Evolutionary conservation across 2,113 vertebrate species (phyloP), one percentile per base, ranked within the genome.

Genomic region (Ailuropoda melanoleuca): DNA sequence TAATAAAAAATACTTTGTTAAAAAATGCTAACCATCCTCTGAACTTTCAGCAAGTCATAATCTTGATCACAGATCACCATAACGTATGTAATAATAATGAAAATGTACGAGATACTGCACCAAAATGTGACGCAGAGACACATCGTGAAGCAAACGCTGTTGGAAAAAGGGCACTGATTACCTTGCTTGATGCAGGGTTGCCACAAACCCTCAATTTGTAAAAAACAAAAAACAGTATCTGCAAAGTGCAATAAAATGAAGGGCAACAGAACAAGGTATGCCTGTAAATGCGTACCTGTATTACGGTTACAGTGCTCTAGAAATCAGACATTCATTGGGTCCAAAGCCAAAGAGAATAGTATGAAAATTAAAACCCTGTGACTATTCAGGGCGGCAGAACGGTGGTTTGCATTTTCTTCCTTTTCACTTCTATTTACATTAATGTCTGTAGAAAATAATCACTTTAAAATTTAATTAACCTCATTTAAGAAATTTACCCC

Each of bases 381-480:
- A 60, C 19, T 82, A 50, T 17, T n/a, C 56, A 90, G 19, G 31
- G 50, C 26, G 8, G 90, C 14, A 90, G 66, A 75, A 62, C 3
- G 70, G 37, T 55, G 39, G 23, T 34, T 48, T 60, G 5, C 1
- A 78, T 50, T 80, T 90, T 84, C 24, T 56, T 66, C 72, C 70
- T 72, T 88, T 92, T 72, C 19, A 56, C 84, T 93, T 85, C 93
- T 84, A 88, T 8, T 93, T 62, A 72, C 23, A 60, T 81, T 87
- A 84, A 72, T 87, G 26, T 48, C 46, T 55, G 8, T 26, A 90
- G 88, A 84, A 96, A 93, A 95, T 26, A 93, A 90, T 29, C 83
- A 77, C 64, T 86, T 85, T 55, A 77, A 80, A 95, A 86, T 37
- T 43, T 75, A 75, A 95, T 66, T 95, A 80, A 58, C 4, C 13